Conservation (phyloP, 2,113 vertebrate genomes). For the Etheostoma spectabile region DNA sequence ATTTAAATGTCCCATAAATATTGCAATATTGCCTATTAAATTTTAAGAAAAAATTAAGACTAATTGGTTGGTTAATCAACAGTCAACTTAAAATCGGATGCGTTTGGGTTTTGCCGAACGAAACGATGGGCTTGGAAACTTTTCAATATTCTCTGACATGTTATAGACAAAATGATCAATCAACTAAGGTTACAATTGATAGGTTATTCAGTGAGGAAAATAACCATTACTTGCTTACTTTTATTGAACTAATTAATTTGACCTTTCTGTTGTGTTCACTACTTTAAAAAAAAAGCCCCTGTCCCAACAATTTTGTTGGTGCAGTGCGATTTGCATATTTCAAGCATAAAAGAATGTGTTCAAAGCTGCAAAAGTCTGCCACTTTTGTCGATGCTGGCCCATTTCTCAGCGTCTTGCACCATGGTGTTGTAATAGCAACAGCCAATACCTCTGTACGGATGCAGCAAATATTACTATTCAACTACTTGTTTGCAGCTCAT, state of each 20-base stretch:
- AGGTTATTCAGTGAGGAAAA: neutral
- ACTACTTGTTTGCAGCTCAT: conserved; percentile 59
- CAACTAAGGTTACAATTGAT: neutral
- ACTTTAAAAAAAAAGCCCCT: too few species aligned
- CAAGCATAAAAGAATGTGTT: neutral
- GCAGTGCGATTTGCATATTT: conserved; percentile 8
- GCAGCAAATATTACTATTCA: conserved; percentile 11
- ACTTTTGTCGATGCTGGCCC: neutral
- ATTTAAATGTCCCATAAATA: neutral
- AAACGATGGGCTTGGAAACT: neutral
- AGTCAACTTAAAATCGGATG: neutral
- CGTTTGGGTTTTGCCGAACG: neutral
- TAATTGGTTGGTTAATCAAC: neutral
- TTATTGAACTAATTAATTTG: conserved; percentile 11
- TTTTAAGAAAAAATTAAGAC: neutral
- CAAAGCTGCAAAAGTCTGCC: neutral
- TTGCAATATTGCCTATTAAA: neutral
- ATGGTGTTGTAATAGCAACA: neutral
- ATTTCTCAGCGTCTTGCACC: neutral
- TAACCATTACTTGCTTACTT: too few species aligned
- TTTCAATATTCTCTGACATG: neutral
- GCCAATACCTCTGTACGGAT: conserved; percentile 31
- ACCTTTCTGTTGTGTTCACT: conserved; percentile 23
- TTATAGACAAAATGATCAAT: neutral
- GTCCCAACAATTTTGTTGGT: neutral